These are phyloP conservation scores for Prionailurus viverrinus DNA, from an alignment of 2,113 vertebrate species.

Conservation along the genomic window DNA sequence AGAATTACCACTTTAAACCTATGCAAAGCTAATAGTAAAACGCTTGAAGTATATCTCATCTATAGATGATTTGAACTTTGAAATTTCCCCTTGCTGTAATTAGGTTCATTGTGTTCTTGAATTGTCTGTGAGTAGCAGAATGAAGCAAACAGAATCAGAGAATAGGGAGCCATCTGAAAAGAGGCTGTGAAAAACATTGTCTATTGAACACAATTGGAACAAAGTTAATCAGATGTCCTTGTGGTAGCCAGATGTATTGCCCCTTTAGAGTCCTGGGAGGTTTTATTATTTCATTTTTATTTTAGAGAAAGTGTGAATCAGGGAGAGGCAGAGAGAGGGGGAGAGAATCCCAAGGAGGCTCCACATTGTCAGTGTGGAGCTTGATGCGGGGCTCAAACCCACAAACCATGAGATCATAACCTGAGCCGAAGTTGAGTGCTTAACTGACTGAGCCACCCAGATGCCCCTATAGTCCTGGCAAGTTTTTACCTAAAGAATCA, in stretches of 20 bases:
- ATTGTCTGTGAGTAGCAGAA: constrained; percentile 4
- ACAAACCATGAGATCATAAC: too few relatives aligned
- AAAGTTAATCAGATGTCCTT: background rate
- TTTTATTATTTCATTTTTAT: background rate
- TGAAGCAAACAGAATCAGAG: background rate
- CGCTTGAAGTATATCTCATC: background rate
- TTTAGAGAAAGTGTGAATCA: too few relatives aligned
- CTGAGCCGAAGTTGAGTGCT: too few relatives aligned
- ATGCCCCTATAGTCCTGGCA: background rate
- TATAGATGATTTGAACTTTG: background rate
- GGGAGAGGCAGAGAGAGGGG: too few relatives aligned
- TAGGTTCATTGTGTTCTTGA: background rate
- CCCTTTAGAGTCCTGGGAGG: background rate
- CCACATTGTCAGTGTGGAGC: too few relatives aligned
- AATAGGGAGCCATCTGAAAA: constrained; percentile 12
- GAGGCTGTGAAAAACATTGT: constrained; percentile 1
- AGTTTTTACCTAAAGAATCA: background rate
- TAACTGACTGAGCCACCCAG: too few relatives aligned
- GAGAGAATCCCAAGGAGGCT: too few relatives aligned
- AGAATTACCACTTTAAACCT: background rate
- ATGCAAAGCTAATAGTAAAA: constrained; percentile 8
- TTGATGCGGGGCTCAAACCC: too few relatives aligned
- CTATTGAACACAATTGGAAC: background rate
- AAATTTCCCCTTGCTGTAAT: background rate
- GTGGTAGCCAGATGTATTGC: background rate